Base-by-base conservation (phyloP, 2,888 invertebrate genomes). In the Tipula vernalis region DNA sequence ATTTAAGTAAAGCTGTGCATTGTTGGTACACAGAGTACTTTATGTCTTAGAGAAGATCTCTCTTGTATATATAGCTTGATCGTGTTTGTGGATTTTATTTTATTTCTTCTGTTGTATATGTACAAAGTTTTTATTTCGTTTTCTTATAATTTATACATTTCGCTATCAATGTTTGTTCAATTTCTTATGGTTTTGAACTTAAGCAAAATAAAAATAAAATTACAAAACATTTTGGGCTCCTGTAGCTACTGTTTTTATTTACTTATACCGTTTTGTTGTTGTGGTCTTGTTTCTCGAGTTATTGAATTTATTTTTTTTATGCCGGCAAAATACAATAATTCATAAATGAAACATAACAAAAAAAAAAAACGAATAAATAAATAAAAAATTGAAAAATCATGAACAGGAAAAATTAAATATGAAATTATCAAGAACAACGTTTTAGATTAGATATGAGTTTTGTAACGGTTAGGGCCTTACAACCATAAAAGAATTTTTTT, bases 211-310 rank as follows among this genome's bases (percentile, higher is more conserved):
- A 83, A 41, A 84, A 84, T 39, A 84, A 84, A 84, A 84, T 39
- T 36, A 84, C 84, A 39, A 41, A 84, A 84, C 84, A 84, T 84
- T 84, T 86, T 44, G 47, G 28, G 86, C 86, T 86, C 86, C 86
- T 86, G 86, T 86, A 44, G 86, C 86, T 86, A 86, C 86, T 86
- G 86, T 86, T 44, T 47, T 36, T 47, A 86, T 18, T 71, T 71
- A 71, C 28, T 28, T 28, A 71, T 44, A 44, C 10, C 71, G 12
- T 71, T 51, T 71, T 71, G 28, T 28, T 71, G 71, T 71, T 71
- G 71, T 28, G 28, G 71, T 71, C 71, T 71, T 71, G 71, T 71
- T 71, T 71, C 71, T 71, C 28, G 71, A 71, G 28, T 5, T 51
- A 51, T 51, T 51, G 51, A 71, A 71, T 28, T 28, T 71, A 10